Conservation (phyloP, 2,888 invertebrate genomes). For the Panorpa germanica region DNA sequence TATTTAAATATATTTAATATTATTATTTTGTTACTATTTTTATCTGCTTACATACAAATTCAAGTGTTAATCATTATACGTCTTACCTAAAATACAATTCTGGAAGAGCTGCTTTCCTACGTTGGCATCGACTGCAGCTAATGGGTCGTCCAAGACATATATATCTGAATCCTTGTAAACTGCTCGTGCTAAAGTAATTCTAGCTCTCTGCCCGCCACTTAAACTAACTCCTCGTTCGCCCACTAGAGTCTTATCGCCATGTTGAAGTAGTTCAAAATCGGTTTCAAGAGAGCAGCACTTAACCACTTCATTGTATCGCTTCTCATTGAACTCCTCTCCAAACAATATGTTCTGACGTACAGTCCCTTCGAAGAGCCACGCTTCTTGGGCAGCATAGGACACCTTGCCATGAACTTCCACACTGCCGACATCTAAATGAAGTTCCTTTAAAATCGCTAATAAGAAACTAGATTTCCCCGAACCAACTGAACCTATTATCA, state of each 20-base stretch:
- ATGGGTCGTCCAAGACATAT: constrained; percentile 58
- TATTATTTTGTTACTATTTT: too few species aligned
- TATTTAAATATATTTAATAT: too few species aligned
- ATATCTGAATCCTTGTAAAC: constrained; percentile 58
- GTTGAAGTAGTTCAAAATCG: constrained; percentile 41
- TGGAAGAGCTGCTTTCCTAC: constrained; percentile 61
- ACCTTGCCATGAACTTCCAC: constrained; percentile 38
- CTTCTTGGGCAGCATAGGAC: constrained; percentile 64
- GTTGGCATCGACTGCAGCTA: constrained; percentile 59
- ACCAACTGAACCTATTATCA: constrained; percentile 56
- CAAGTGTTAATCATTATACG: too few species aligned
- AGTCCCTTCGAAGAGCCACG: constrained; percentile 65
- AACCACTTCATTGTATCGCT: constrained; percentile 27
- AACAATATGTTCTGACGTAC: constrained; percentile 88
- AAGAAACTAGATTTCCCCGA: constrained; percentile 55
- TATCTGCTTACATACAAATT: too few species aligned
- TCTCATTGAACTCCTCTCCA: constrained; percentile 47
- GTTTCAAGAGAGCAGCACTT: constrained; percentile 37
- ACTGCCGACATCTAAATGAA: constrained; percentile 38
- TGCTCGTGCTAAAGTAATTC: constrained; percentile 56
- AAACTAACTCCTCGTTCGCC: constrained; percentile 51
- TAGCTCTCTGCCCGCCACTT: constrained; percentile 57
- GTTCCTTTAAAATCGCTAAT: constrained; percentile 53
- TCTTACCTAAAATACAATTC: constrained; percentile 38
- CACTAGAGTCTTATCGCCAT: constrained; percentile 29